Evolutionary conservation across 2,888 invertebrate species (phyloP).

Genomic region (Cantharis rustica): DNA sequence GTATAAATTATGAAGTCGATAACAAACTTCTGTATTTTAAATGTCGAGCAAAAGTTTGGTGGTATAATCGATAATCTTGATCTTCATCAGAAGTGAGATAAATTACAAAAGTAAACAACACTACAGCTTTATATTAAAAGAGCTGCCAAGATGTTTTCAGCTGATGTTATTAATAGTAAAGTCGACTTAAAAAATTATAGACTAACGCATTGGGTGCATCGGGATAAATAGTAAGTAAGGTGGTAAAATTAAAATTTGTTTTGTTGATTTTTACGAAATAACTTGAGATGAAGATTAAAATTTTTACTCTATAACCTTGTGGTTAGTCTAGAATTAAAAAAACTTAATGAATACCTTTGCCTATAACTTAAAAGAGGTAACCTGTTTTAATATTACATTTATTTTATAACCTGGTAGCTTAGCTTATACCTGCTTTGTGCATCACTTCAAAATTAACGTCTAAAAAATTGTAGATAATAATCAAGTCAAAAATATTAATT

Average conservation of each 20-base stretch:
- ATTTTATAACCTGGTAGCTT: neutral
- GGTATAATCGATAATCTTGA: neutral
- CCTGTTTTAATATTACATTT: neutral
- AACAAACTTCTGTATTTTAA: neutral
- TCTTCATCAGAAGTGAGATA: neutral
- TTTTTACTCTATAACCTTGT: neutral
- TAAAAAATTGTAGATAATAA: neutral
- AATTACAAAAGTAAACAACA: neutral
- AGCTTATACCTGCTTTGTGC: neutral
- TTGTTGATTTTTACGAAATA: neutral
- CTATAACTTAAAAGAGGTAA: neutral
- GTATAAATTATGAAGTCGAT: neutral
- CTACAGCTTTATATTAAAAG: neutral
- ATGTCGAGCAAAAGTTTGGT: neutral
- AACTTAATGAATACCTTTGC: slow-evolving; percentile 6
- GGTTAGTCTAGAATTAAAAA: slow-evolving; percentile 2
- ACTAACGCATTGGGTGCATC: neutral
- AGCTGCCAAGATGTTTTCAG: neutral
- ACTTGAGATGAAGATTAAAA: neutral
- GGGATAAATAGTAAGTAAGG: neutral
- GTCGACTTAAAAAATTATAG: neutral
- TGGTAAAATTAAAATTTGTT: neutral
- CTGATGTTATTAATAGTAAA: neutral
- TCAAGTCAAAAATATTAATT: neutral
- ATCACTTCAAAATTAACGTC: neutral